Conservation (phyloP, 1,140 invertebrate species). For the fruit fly (Drosophila melanogaster) region DNA sequence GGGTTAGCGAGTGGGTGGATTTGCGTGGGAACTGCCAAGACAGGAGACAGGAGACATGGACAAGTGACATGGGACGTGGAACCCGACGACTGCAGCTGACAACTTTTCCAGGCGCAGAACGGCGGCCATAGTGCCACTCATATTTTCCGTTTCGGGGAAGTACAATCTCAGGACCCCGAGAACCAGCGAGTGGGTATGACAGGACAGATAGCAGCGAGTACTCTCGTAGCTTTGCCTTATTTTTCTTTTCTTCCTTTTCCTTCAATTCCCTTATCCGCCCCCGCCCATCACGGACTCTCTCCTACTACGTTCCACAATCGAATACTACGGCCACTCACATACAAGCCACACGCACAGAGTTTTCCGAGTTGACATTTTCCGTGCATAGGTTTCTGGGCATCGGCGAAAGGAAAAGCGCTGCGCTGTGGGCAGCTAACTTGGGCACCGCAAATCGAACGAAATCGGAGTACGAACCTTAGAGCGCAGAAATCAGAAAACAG, state of each 20-base stretch:
- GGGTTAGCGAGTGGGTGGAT: slow-evolving; percentile 11
- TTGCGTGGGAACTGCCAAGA: slow-evolving; percentile 23
- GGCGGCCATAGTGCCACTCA: neutral
- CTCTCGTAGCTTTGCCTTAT: neutral
- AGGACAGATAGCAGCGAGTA: slow-evolving; percentile 22
- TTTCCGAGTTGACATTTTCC: slow-evolving; percentile 59
- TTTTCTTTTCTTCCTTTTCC: neutral
- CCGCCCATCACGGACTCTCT: slow-evolving; percentile 3
- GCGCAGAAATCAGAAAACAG: slow-evolving; percentile 6
- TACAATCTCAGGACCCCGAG: neutral
- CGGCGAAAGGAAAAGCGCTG: slow-evolving; percentile 39
- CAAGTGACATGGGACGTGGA: slow-evolving; percentile 10
- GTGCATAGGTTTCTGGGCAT: slow-evolving; percentile 70
- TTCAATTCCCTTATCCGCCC: neutral
- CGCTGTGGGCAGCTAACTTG: slow-evolving; percentile 5
- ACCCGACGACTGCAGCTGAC: slow-evolving; percentile 37
- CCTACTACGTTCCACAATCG: slow-evolving; percentile 78
- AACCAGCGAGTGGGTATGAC: slow-evolving; percentile 9
- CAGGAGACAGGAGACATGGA: slow-evolving; percentile 5
- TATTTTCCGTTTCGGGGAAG: neutral
- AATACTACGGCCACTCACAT: slow-evolving; percentile 68
- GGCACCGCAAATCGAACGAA: slow-evolving; percentile 30
- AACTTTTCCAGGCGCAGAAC: slow-evolving; percentile 26
- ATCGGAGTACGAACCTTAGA: slow-evolving; percentile 20
- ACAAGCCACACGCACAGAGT: slow-evolving; percentile 13